Evolutionary conservation across 2,888 invertebrate species (phyloP).

Genomic region (Cantharis lateralis): DNA sequence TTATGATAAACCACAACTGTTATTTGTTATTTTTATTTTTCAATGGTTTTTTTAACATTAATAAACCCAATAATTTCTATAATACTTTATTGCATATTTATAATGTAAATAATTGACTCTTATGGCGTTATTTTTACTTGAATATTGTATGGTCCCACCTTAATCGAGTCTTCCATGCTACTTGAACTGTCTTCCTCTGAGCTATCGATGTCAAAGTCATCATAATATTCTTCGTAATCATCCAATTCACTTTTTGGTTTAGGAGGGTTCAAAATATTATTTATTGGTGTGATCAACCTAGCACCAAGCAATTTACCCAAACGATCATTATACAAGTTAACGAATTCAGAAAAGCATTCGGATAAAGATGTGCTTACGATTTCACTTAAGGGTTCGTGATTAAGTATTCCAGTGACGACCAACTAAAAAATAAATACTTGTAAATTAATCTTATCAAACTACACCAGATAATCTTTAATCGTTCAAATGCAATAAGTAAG

Average conservation of each 20-base stretch:
- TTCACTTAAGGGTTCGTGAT: constrained; percentile 17
- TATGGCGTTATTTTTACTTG: not conserved
- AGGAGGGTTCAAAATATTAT: not conserved
- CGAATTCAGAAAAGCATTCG: constrained; percentile 14
- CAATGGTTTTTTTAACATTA: not conserved
- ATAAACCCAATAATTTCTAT: not conserved
- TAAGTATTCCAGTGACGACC: constrained; percentile 4
- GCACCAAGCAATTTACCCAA: not conserved
- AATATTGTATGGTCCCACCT: not conserved
- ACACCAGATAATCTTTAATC: not conserved
- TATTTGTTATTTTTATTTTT: too few relatives aligned
- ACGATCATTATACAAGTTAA: constrained; percentile 3
- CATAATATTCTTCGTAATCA: not conserved
- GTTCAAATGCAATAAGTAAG: not conserved
- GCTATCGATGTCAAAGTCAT: not conserved
- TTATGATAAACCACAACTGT: not conserved
- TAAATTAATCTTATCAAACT: not conserved
- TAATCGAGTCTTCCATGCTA: not conserved
- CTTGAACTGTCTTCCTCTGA: not conserved
- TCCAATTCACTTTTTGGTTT: not conserved
- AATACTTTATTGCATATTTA: too few relatives aligned
- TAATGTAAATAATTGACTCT: not conserved
- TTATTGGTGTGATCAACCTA: not conserved
- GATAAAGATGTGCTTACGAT: constrained; percentile 11
- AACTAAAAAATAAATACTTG: too few relatives aligned